Evolutionary conservation across 2,113 vertebrate species (phyloP).

Genomic region (Peucedramus taeniatus): DNA sequence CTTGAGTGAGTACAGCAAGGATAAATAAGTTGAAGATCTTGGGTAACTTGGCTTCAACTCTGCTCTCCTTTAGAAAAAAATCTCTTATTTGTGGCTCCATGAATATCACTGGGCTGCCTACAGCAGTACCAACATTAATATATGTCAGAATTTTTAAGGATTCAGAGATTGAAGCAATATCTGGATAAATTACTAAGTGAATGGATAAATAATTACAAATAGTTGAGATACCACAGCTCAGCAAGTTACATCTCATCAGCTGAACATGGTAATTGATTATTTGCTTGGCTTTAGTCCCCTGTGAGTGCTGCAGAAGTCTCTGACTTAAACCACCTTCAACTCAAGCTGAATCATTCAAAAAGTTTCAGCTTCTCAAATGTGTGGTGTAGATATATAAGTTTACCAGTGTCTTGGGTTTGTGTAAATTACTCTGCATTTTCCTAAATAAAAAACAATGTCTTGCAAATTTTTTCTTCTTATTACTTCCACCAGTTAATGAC

Average conservation of each 20-base stretch:
- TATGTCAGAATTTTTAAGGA: not conserved
- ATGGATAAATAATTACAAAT: not conserved
- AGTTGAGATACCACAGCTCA: not conserved
- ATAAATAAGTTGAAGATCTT: constrained; percentile 5
- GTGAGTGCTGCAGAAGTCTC: not conserved
- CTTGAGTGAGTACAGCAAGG: not conserved
- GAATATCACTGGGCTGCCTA: constrained; percentile 2
- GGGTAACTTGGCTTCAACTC: not conserved
- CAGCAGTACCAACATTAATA: not conserved
- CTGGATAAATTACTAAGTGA: not conserved
- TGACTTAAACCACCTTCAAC: not conserved
- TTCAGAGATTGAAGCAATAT: not conserved
- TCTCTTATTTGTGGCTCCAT: not conserved
- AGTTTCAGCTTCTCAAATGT: not conserved
- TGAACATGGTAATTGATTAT: not conserved
- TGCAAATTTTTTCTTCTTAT: not conserved
- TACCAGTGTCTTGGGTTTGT: not conserved
- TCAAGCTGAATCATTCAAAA: not conserved
- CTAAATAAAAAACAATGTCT: not conserved
- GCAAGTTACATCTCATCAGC: not conserved
- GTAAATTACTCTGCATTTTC: not conserved
- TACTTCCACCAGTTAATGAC: not conserved
- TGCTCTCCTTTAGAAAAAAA: not conserved
- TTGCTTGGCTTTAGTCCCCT: not conserved
- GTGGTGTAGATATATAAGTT: not conserved